Evolutionary conservation across 1,140 invertebrate species (phyloP), one percentile per base, ranked within the genome.

Genomic region (Hyphantria cunea): DNA sequence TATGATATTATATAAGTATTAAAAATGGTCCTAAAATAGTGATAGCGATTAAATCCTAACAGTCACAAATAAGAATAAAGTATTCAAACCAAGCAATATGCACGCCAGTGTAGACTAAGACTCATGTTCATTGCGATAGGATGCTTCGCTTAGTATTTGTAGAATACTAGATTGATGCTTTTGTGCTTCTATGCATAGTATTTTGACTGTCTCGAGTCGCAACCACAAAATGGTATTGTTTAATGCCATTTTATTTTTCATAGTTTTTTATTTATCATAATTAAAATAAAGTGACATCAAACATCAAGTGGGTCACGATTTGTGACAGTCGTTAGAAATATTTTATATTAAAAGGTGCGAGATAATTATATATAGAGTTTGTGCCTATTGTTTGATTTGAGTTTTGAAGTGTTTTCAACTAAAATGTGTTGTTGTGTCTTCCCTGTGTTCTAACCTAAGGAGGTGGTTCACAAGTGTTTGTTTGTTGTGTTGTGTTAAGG

Each of bases 41-140:
- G n/a, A n/a, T n/a, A n/a, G n/a, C n/a, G n/a, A n/a, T n/a, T n/a
- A 25, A 25, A 25, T 25, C 17, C 17, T 25, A 3, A 25, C 17
- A 25, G 5, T 25, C 17, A 25, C 5, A 25, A 25, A 25, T 3
- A 39, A 41, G 48, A 52, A 14, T 15, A 58, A 68, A 41, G 33
- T 42, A 58, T 34, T 72, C 75, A 74, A 81, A 81, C 68, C 78
- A 78, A 83, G 80, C 78, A 83, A 83, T 83, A 79, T 80, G 78
- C 80, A 82, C 80, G 74, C 76, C 75, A 70, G 68, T 61, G 42
- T 61, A 34, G 41, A 42, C 25, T 47, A 50, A 25, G 32, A 45
- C 13, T 49, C 47, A 54, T 31, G n/a, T 42, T 50, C 37, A 39
- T 39, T 39, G 37, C 37, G 37, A 3, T 55, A 45, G 51, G 56